Percentiles rank a stretch among this genome's conserved stretches.
Conservation (phyloP, 2,113 vertebrate genomes). For the Saguinus midas region DNA sequence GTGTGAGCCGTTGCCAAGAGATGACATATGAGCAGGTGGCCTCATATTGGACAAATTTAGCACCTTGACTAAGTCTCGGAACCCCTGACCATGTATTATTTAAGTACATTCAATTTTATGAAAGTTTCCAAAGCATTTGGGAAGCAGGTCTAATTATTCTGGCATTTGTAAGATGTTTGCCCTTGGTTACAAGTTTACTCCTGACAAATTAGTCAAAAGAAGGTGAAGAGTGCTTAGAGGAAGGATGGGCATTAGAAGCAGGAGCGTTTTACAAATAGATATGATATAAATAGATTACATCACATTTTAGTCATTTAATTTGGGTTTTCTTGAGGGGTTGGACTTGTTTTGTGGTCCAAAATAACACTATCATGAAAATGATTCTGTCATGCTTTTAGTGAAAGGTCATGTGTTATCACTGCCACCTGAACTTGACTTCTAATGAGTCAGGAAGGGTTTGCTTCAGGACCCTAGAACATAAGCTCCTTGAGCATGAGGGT, state of each 20-base stretch:
- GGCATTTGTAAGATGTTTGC: neutral
- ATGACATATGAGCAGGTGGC: constrained; percentile 64
- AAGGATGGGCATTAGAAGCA: neutral
- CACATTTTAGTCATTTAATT: neutral
- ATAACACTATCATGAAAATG: neutral
- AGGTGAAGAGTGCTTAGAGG: neutral
- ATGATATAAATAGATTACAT: neutral
- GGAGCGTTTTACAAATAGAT: neutral
- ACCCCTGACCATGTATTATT: neutral
- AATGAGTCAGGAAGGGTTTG: neutral
- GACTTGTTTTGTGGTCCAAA: neutral
- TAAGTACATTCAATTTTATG: neutral
- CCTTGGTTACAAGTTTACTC: neutral
- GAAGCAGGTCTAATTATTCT: neutral
- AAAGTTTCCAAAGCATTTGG: neutral
- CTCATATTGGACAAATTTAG: constrained; percentile 26
- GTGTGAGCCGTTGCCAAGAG: neutral
- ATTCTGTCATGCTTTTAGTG: neutral
- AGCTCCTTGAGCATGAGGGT: neutral
- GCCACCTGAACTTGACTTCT: neutral
- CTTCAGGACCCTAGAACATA: neutral
- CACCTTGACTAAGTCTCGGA: neutral
- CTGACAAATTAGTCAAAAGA: neutral
- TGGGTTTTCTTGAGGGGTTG: neutral
- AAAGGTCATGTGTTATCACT: neutral